Evolutionary conservation across 2,113 vertebrate genomes (phyloP).

Genomic region (Muntiacus muntjak): DNA sequence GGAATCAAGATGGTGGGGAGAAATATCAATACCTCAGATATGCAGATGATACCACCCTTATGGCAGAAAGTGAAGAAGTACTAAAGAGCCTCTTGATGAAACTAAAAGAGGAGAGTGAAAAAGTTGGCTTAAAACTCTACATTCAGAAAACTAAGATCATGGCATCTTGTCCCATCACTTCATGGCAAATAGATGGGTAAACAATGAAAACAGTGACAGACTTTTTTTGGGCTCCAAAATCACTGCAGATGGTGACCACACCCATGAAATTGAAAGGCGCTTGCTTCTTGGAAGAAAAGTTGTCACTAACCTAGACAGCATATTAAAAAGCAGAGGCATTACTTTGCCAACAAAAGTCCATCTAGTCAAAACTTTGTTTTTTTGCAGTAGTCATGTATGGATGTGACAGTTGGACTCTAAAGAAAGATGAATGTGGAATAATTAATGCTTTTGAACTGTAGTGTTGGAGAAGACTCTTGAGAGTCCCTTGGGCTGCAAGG

Average conservation of each 20-base stretch:
- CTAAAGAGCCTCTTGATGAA: background rate
- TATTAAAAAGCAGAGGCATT: background rate
- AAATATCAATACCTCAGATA: background rate
- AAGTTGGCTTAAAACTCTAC: background rate
- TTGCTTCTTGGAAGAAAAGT: background rate
- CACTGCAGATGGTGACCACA: background rate
- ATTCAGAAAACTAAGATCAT: background rate
- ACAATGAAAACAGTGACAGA: background rate
- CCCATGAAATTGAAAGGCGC: background rate
- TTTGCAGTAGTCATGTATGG: background rate
- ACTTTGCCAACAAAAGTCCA: background rate
- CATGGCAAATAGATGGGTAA: background rate
- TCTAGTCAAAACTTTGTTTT: background rate
- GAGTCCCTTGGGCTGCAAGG: too few relatives aligned
- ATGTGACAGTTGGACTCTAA: background rate
- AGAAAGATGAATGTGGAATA: fast-evolving
- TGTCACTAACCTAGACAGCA: background rate
- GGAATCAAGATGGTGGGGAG: background rate
- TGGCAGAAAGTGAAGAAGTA: background rate
- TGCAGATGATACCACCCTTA: background rate
- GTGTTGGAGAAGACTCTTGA: too few relatives aligned
- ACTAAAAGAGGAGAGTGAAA: background rate
- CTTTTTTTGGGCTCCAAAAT: background rate
- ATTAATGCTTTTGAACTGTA: background rate
- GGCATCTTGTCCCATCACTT: background rate